Conservation (phyloP, 2,113 vertebrate genomes). For the Equus przewalskii region DNA sequence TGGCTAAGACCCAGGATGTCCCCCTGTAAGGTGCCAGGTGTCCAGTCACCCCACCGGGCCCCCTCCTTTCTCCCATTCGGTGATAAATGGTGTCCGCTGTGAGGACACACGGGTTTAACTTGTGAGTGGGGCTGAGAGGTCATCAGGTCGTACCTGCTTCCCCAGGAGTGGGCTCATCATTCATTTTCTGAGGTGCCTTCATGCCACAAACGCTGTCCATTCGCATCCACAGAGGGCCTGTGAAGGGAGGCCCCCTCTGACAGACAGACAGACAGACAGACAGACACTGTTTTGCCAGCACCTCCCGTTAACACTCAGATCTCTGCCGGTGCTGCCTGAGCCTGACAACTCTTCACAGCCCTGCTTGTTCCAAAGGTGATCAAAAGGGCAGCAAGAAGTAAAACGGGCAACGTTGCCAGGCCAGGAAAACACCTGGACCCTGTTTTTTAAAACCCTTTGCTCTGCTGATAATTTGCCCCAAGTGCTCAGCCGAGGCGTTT, state of each 20-base stretch:
- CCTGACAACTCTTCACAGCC: background rate
- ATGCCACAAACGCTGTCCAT: too few relatives aligned
- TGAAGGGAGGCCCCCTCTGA: background rate
- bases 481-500: background rate
- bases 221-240: background rate
- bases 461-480: background rate
- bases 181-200: background rate
- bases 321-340: too few relatives aligned
- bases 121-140: too few relatives aligned
- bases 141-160: background rate
- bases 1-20: background rate
- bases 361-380: background rate
- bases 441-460: background rate
- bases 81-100: background rate
- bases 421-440: background rate
- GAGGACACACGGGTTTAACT: background rate
- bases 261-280: background rate
- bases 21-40: background rate
- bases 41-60: background rate
- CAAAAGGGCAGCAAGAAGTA: background rate
- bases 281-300: background rate
- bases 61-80: background rate
- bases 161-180: background rate
- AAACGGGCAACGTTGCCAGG: background rate
- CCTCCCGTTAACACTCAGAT: background rate